Conservation (phyloP, 35 echinoderm and acorn worm genomes). For the Hemicentrotus pulcherrimus region DNA sequence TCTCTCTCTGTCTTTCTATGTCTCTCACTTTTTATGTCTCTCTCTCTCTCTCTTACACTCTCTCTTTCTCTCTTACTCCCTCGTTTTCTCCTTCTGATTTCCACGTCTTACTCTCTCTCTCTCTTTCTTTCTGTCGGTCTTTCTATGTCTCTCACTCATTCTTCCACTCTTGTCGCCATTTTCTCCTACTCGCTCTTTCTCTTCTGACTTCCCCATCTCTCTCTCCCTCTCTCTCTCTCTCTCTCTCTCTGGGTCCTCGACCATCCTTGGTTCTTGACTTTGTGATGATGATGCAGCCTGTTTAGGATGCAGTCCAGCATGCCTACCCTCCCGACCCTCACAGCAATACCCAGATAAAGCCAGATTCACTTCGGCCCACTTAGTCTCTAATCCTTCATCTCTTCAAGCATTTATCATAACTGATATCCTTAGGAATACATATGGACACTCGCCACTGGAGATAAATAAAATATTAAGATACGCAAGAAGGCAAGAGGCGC, state of each 20-base stretch:
- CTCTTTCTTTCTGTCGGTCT: neutral
- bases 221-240: neutral
- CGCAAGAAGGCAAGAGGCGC: neutral
- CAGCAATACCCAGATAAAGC: neutral
- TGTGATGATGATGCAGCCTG: neutral
- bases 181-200: neutral
- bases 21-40: neutral
- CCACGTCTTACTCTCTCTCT: neutral
- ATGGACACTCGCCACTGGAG: neutral
- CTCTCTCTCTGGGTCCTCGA: neutral
- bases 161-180: neutral
- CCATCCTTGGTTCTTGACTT: neutral
- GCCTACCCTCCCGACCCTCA: neutral
- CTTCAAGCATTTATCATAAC: neutral
- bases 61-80: too few relatives aligned
- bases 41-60: neutral
- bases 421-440: neutral
- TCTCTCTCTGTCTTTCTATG: neutral
- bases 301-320: neutral
- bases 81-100: neutral
- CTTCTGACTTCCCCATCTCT: neutral
- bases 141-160: neutral
- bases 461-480: constrained; percentile 4
- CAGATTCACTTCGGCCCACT: neutral
- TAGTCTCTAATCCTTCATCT: neutral